Base-by-base conservation (phyloP, 2,888 invertebrate genomes). In the Dicycla oo region DNA sequence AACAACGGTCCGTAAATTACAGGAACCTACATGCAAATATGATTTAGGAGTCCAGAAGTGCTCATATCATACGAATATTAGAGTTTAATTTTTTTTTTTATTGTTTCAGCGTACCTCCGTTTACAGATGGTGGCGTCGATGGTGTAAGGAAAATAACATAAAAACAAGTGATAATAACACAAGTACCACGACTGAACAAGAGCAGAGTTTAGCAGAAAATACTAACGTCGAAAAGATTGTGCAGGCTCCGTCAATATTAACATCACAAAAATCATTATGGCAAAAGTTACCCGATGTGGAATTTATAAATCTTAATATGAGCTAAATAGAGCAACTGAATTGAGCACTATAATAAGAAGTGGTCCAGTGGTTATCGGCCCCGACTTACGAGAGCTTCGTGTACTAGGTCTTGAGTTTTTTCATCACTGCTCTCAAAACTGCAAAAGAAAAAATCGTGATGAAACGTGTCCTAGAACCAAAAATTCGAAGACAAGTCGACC, bases 41-140 rank as follows among this genome's bases (percentile, higher is more conserved):
- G n/a, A n/a, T n/a, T n/a, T n/a, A n/a, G n/a, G n/a, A n/a, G n/a
- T n/a, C n/a, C n/a, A n/a, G n/a, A n/a, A n/a, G n/a, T n/a, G n/a
- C n/a, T n/a, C n/a, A n/a, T n/a, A n/a, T n/a, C n/a, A n/a, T n/a
- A n/a, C 18, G 6, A 13, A 51, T 51, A 51, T 15, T 15, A 26
- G 5, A 26, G 18, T 18, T 26, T 2, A 4, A 13, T 15, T 20
- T 15, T 4, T n/a, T 5, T 3, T 1, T 1, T 60, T 40, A 11
- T 11, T 20, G 20, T 70, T 70, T 23, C 61, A 70, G 70, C 70
- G 70, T 1, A 73, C 74, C 2, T 74, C 70, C 0, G 60, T 70
- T 0, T 70, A 70, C 3, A 2, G n/a, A 15, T 70, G 69, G 69
- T 70, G 69, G 69, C 57, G 58, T 0, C 38, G 61, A 7, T 70